phyloP scores from a whole-genome alignment of 1,140 invertebrate species.

The Pectinophora gossypiella region DNA sequence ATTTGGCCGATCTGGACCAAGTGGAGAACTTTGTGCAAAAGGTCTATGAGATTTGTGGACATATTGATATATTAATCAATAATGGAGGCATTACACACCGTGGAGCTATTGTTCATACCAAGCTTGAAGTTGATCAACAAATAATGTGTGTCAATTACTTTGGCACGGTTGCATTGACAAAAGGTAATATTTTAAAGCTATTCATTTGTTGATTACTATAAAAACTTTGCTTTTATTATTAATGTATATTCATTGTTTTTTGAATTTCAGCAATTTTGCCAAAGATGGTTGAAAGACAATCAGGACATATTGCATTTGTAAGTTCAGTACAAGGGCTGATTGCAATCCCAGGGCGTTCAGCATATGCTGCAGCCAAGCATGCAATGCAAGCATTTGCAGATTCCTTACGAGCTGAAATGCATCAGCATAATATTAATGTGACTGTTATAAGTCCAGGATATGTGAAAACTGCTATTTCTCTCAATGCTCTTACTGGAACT shows the following conservation, averaged over 20 bases:
- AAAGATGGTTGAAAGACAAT: slow-evolving; percentile 85
- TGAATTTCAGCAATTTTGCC: slow-evolving; percentile 81
- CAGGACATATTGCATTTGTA: slow-evolving; percentile 92
- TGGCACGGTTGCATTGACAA: slow-evolving; percentile 92
- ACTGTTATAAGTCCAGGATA: slow-evolving; percentile 92
- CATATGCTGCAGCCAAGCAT: slow-evolving; percentile 96
- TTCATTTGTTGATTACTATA: background rate
- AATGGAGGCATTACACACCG: slow-evolving; percentile 94
- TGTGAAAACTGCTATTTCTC: slow-evolving; percentile 90
- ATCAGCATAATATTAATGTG: slow-evolving; percentile 84
- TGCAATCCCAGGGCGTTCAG: slow-evolving; percentile 90
- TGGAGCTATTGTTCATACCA: slow-evolving; percentile 85
- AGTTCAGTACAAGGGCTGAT: slow-evolving; percentile 96
- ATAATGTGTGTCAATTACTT: slow-evolving; percentile 97
- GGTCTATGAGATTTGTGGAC: slow-evolving; percentile 81
- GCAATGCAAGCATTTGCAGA: slow-evolving; percentile 93
- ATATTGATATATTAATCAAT: slow-evolving; percentile 93
- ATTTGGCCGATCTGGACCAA: slow-evolving; percentile 83
- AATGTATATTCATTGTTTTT: background rate
- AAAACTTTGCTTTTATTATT: background rate
- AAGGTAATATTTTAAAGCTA: slow-evolving; percentile 79
- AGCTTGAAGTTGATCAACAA: slow-evolving; percentile 89
- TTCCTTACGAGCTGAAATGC: slow-evolving; percentile 87
- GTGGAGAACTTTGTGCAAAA: slow-evolving; percentile 80
- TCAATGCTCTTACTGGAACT: slow-evolving; percentile 89